phyloP scores from a whole-genome alignment of 2,888 invertebrate species.

The Cantharis rustica region DNA sequence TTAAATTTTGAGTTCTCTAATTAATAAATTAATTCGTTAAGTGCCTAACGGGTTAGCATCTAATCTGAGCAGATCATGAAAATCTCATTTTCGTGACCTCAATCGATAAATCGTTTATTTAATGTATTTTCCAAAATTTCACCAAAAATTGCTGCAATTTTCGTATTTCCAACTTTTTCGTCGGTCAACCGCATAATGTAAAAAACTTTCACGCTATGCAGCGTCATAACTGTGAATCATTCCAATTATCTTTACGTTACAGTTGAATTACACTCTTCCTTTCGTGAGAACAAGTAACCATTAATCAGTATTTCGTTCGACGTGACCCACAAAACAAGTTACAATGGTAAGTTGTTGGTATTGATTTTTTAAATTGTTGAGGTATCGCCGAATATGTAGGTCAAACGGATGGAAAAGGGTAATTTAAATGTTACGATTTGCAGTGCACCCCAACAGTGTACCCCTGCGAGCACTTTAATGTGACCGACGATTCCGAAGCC shows the following conservation, averaged over 20 bases:
- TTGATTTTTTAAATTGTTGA: not conserved
- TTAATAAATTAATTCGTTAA: not conserved
- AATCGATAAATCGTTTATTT: not conserved
- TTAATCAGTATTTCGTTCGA: not conserved
- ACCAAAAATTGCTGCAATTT: not conserved
- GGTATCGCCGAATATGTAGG: not conserved
- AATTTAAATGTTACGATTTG: conserved; percentile 2
- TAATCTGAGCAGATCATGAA: not conserved
- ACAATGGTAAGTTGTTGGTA: not conserved
- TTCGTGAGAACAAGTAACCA: not conserved
- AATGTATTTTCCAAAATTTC: not conserved
- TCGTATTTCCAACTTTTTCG: not conserved
- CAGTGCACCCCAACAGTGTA: conserved; percentile 62
- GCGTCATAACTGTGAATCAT: not conserved
- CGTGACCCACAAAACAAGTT: not conserved
- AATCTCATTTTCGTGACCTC: not conserved
- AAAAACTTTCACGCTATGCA: not conserved
- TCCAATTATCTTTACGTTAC: not conserved
- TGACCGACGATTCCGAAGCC: conserved; percentile 67
- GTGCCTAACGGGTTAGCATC: not conserved
- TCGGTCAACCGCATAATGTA: not conserved
- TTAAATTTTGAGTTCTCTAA: not conserved
- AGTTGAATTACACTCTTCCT: not conserved
- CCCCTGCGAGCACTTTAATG: conserved; percentile 65
- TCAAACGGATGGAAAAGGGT: not conserved